These are phyloP conservation scores for Sigmodon hispidus DNA, from an alignment of 2,113 vertebrate genomes.

Conservation along the genomic window DNA sequence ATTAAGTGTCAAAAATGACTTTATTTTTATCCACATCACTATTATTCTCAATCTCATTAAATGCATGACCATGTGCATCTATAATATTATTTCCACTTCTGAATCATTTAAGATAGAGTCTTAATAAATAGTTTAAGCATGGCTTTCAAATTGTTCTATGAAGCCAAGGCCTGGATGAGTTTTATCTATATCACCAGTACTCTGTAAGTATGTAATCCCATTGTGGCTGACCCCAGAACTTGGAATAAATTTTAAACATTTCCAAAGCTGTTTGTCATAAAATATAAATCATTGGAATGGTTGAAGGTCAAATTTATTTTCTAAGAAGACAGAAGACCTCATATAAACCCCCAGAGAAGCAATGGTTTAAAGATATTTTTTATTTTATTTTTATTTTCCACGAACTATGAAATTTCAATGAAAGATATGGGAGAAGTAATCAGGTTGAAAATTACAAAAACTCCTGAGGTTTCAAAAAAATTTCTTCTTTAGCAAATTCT, in stretches of 20 bases:
- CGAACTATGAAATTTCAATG: slow-evolving; percentile 43
- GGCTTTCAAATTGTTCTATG: background rate
- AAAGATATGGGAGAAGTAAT: slow-evolving; percentile 18
- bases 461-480: background rate
- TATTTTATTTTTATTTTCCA: background rate
- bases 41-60: background rate
- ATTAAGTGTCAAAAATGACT: background rate
- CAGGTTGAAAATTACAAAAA: slow-evolving; percentile 4
- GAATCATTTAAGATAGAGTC: background rate
- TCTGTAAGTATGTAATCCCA: background rate
- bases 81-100: background rate
- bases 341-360: slow-evolving; percentile 51
- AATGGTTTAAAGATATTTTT: slow-evolving; percentile 46
- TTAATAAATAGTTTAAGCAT: background rate
- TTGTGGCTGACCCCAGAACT: background rate
- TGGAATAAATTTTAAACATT: slow-evolving; percentile 51
- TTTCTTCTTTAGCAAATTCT: background rate
- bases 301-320: slow-evolving; percentile 67
- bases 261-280: slow-evolving; percentile 60
- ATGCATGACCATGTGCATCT: background rate
- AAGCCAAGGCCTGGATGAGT: background rate
- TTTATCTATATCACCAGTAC: background rate
- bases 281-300: slow-evolving; percentile 61
- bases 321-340: slow-evolving; percentile 33
- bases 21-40: background rate